phyloP scores from a whole-genome alignment of 2,113 vertebrate species.

The Colistium nudipinnis region DNA sequence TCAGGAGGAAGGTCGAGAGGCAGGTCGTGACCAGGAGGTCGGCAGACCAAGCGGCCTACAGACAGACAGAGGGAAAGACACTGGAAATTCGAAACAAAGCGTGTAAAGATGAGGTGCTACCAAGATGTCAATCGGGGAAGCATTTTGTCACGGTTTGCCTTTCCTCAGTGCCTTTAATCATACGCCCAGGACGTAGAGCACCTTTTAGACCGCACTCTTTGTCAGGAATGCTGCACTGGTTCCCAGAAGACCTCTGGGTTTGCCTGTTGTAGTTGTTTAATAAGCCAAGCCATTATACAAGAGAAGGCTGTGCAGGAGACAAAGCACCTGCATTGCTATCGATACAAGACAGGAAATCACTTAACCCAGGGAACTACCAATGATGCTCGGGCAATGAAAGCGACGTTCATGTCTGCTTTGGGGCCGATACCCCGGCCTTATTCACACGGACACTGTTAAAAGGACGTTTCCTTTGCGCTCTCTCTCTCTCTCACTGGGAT shows the following conservation, averaged over 20 bases:
- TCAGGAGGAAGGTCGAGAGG: too few species aligned
- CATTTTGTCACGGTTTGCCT: too few species aligned
- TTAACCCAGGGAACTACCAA: constrained; percentile 45
- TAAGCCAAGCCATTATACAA: constrained; percentile 58
- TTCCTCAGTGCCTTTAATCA: too few species aligned
- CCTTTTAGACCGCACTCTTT: neutral
- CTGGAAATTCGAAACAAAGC: too few species aligned
- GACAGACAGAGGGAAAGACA: too few species aligned
- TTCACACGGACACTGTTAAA: constrained; percentile 12
- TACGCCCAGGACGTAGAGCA: too few species aligned
- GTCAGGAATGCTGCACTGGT: constrained; percentile 8
- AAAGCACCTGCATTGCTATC: constrained; percentile 59
- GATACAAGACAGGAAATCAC: constrained; percentile 62
- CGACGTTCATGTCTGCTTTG: constrained; percentile 39
- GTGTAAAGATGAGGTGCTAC: too few species aligned
- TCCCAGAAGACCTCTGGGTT: constrained; percentile 34
- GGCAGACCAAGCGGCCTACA: too few species aligned
- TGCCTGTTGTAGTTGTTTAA: constrained; percentile 46
- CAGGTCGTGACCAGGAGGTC: too few species aligned
- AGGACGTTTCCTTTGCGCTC: constrained; percentile 5
- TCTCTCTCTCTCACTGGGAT: constrained; percentile 1
- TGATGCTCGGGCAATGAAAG: constrained; percentile 26
- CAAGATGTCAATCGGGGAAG: too few species aligned
- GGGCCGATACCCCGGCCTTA: constrained; percentile 28
- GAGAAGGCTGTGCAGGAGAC: constrained; percentile 31